Base-by-base conservation (phyloP, 2,797 vertebrate species). In the Lophura swinhoii region DNA sequence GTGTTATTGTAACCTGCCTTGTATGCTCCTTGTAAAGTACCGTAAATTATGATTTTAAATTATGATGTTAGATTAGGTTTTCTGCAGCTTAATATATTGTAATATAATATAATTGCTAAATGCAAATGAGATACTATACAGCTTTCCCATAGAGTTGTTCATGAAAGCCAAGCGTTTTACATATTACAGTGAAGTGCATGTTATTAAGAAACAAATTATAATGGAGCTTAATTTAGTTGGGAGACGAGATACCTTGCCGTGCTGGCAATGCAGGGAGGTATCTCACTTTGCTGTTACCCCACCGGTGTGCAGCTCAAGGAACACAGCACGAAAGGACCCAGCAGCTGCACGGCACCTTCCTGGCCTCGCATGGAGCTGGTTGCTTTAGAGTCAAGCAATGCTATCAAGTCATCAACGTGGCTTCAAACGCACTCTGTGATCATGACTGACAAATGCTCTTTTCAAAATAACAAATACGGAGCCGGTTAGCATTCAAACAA, bases 161-260 rank as follows among this genome's bases (percentile, higher is more conserved):
- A 90, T 69, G 95, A 96, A 97, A 98, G 97, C 96, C 78, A 84
- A 97, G 96, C 95, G 70, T 97, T 98, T 97, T 94, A 88, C 95
- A 95, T 96, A 93, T 96, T 93, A 96, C 90, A 55, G 76, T 94
- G 96, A 97, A 97, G 96, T 90, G 75, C 20, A 55, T 95, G 96
- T 97, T 97, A 97, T 97, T 97, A 97, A 97, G 96, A 97, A 97
- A 97, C 97, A 97, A 97, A 98, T 97, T 93, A 96, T 91, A 97
- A 97, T 70, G 69, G 96, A 96, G 97, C 88, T 97, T 94, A 97
- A 98, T 97, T 96, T 95, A 95, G 95, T 93, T 94, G 91, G 74
- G 93, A 97, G 96, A 95, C 71, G 94, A 96, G 94, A 95, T 93
- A 94, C 46, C 90, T 95, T 94, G 66, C 55, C 79, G 46, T 2